phyloP scores from a whole-genome alignment of 1,140 invertebrate genomes.

The Babylonia areolata region DNA sequence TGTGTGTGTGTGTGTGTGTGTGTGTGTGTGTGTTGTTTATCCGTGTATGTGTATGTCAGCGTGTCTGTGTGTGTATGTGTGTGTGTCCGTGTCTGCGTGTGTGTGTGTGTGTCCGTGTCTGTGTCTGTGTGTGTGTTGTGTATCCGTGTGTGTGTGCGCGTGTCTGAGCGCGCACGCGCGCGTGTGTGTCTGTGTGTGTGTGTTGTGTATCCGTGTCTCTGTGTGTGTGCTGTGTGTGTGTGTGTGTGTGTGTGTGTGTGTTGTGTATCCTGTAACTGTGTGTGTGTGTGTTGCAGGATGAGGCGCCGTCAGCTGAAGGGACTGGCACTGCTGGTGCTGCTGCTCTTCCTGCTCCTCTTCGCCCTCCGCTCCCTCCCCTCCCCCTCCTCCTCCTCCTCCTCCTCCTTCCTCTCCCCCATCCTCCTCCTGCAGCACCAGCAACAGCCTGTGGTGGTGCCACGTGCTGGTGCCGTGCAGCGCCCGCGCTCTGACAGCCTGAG shows the following conservation, averaged over 20 bases:
- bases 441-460: neutral
- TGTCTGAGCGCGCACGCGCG: too few species aligned
- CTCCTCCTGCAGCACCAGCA: neutral
- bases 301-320: neutral
- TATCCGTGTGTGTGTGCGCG: too few species aligned
- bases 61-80: neutral
- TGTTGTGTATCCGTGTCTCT: neutral
- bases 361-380: neutral
- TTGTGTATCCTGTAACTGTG: neutral
- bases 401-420: neutral
- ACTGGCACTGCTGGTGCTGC: neutral
- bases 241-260: neutral
- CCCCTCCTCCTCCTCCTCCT: neutral
- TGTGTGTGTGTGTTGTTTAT: too few species aligned
- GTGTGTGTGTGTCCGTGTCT: too few species aligned
- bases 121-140: too few species aligned
- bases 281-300: neutral
- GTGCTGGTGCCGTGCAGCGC: neutral
- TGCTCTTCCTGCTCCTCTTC: neutral
- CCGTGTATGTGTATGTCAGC: too few species aligned
- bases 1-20: neutral
- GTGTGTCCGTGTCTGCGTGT: neutral
- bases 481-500: neutral
- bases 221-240: neutral
- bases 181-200: neutral